Conservation (phyloP, 1,140 invertebrate genomes). For the Steinernema feltiae region DNA sequence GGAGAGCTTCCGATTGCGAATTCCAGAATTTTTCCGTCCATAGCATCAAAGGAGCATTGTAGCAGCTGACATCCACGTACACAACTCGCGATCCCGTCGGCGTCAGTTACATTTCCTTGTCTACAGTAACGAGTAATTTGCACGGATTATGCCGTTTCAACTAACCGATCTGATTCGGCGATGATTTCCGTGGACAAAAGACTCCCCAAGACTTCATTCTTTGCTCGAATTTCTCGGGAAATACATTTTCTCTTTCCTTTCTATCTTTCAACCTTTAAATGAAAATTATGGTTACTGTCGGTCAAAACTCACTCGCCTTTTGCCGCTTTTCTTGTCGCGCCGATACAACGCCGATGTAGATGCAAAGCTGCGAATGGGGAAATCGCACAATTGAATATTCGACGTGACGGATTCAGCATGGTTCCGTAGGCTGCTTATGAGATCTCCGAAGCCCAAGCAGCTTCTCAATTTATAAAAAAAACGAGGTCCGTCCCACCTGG, state of each 20-base stretch:
- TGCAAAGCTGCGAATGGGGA: too few relatives aligned
- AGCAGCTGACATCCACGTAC: not conserved
- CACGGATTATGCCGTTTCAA: not conserved
- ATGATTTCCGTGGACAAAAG: not conserved
- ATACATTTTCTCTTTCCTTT: not conserved
- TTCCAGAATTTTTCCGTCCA: not conserved
- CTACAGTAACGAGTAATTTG: not conserved
- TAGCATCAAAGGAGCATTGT: not conserved
- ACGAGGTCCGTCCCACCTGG: too few relatives aligned
- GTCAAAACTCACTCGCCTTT: conserved; percentile 3
- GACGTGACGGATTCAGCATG: too few relatives aligned
- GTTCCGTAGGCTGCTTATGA: too few relatives aligned
- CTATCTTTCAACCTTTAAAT: not conserved
- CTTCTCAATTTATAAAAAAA: too few relatives aligned
- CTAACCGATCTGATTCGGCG: not conserved
- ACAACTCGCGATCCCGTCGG: not conserved
- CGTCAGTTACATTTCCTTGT: not conserved
- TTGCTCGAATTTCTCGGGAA: not conserved
- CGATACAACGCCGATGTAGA: too few relatives aligned
- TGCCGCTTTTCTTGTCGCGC: conserved; percentile 2
- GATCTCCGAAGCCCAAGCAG: too few relatives aligned
- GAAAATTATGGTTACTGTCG: not conserved
- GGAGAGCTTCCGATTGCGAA: not conserved
- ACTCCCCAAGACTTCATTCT: not conserved
- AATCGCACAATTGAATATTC: too few relatives aligned